Percentiles rank a stretch among this genome's conserved stretches.
Conservation (phyloP, 2,888 invertebrate genomes). For the Lasius fuliginosus region DNA sequence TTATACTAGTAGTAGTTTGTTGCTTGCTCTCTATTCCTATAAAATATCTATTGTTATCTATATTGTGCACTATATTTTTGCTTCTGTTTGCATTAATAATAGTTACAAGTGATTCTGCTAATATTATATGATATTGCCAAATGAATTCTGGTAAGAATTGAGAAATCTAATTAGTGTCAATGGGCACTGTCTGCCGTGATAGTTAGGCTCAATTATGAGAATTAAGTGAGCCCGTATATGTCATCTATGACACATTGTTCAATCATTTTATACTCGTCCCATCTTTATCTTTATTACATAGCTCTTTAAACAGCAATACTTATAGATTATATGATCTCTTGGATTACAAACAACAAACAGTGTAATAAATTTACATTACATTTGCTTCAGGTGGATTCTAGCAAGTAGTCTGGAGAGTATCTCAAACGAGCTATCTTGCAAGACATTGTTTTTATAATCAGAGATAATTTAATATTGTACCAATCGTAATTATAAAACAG, state of each 20-base stretch:
- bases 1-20: constrained; percentile 62
- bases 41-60: constrained; percentile 43
- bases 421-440: constrained; percentile 59
- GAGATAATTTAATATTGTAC: constrained; percentile 45
- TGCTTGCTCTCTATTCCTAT: constrained; percentile 65
- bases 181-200: constrained; percentile 19
- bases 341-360: constrained; percentile 42
- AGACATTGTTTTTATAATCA: constrained; percentile 57
- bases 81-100: constrained; percentile 54
- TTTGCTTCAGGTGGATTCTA: constrained; percentile 84
- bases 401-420: constrained; percentile 67
- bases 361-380: constrained; percentile 77
- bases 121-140: constrained; percentile 5
- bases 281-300: constrained; percentile 20
- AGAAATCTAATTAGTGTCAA: constrained; percentile 16
- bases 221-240: constrained; percentile 54
- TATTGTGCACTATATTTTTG: constrained; percentile 53
- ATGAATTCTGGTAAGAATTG: constrained; percentile 17
- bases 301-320: constrained; percentile 12
- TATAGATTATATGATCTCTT: not conserved
- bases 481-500: not conserved
- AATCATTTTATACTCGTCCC: constrained; percentile 61
- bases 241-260: constrained; percentile 73
- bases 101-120: constrained; percentile 43
- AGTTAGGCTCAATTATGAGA: constrained; percentile 71